Base-by-base conservation (phyloP, 1,140 invertebrate genomes). In the Helicoverpa zea region DNA sequence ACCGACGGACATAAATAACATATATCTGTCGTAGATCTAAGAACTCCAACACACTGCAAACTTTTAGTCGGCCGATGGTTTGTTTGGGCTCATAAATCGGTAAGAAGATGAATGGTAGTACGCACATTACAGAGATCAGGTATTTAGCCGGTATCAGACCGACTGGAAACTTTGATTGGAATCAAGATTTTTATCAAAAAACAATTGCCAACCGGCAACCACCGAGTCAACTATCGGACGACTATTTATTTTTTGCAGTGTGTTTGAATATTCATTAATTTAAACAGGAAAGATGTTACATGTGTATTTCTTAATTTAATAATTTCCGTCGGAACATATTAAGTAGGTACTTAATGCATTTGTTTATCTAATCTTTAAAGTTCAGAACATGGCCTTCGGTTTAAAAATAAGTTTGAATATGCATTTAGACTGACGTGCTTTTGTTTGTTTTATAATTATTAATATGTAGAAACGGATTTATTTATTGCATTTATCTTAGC, bases 11-110 rank as follows among this genome's bases (percentile, higher is more conserved):
- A 49, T 30, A 63, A 16, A 13, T 16, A 59, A 13, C 18, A 51
- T 68, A 43, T 68, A 51, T 68, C 64, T 68, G 64, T 66, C 3
- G 16, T 30, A 18, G 43, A 68, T 68, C 43, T 68, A 13, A 68
- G 23, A 23, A 2, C 23, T 23, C 23, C 23, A 0, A 2, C 23
- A 23, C 2, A 23, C 2, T 23, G 23, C 23, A 23, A 23, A 23
- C 23, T 23, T 23, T 23, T 23, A 23, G 23, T 23, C 23, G 23
- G 23, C 23, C 23, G 23, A 23, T 23, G 2, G 23, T 23, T 23
- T 23, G 23, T 23, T 23, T 23, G 23, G 23, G 23, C 23, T 23
- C 23, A 23, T 23, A 23, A 23, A 23, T 23, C 23, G 2, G 23
- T 23, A 23, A 1, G 23, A 23, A 23, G 0, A 23, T 23, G 23